Conservation (phyloP, 2,888 invertebrate genomes). For the Creontiades dilutus region DNA sequence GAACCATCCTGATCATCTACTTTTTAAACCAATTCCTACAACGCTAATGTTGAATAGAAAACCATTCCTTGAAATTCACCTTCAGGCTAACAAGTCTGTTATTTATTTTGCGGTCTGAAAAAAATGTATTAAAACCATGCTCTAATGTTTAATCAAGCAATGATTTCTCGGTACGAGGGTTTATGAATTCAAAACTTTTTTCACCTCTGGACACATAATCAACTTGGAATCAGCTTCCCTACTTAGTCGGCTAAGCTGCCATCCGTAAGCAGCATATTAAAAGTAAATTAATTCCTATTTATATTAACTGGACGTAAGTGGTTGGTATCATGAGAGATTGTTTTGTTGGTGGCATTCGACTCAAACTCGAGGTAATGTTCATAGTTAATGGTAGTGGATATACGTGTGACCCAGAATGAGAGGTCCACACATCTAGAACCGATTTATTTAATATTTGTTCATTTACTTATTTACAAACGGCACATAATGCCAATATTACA, state of each 20-base stretch:
- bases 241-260: not conserved
- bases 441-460: no score
- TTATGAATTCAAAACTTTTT: slow-evolving; percentile 45
- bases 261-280: not conserved
- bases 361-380: no score
- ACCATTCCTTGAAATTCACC: slow-evolving; percentile 7
- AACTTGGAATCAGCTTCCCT: not conserved
- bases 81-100: slow-evolving; percentile 16
- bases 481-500: no score
- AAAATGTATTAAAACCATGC: slow-evolving; percentile 1
- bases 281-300: not conserved
- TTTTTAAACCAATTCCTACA: slow-evolving; percentile 23
- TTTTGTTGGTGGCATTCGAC: no score
- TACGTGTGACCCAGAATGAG: no score
- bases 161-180: slow-evolving; percentile 1
- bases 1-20: not conserved
- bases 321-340: not conserved
- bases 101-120: slow-evolving; percentile 44
- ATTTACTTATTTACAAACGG: no score
- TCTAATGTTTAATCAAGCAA: slow-evolving; percentile 37
- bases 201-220: not conserved
- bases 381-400: no score
- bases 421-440: no score
- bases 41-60: slow-evolving; percentile 5
- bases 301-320: not conserved